Percentiles rank a stretch among this genome's conserved stretches.
Conservation (phyloP, 1,140 invertebrate species). For the Popillia japonica region DNA sequence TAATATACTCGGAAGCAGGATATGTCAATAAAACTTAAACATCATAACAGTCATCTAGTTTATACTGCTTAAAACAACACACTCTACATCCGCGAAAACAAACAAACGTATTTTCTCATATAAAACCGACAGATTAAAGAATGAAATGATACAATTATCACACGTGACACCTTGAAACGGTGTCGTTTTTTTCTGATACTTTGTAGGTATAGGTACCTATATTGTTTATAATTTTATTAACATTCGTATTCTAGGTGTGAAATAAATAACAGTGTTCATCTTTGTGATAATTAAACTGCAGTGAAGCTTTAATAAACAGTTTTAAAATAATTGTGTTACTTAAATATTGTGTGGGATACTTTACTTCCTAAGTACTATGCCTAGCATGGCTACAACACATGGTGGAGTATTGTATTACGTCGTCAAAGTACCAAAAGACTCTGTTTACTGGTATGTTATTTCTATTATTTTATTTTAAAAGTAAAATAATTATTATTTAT, state of each 20-base stretch:
- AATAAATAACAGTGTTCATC: constrained; percentile 7
- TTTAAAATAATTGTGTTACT: constrained; percentile 19
- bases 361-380: constrained; percentile 49
- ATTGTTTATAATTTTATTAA: no score
- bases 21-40: constrained; percentile 23
- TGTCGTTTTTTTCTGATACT: no score
- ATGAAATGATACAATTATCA: background rate
- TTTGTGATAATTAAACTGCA: background rate
- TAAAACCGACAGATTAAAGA: background rate
- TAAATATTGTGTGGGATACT: constrained; percentile 9
- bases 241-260: constrained; percentile 1
- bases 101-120: background rate
- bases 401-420: constrained; percentile 67
- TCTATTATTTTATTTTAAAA: background rate
- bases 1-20: constrained; percentile 21
- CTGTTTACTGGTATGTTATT: constrained; percentile 43
- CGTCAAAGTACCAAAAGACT: constrained; percentile 63
- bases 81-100: constrained; percentile 4
- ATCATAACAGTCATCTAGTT: background rate
- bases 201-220: no score
- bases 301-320: background rate
- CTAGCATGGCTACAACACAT: constrained; percentile 64
- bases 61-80: constrained; percentile 18
- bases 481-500: background rate
- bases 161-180: no score